Conservation (phyloP, 2,888 invertebrate species). For the Deroplatys truncata region DNA sequence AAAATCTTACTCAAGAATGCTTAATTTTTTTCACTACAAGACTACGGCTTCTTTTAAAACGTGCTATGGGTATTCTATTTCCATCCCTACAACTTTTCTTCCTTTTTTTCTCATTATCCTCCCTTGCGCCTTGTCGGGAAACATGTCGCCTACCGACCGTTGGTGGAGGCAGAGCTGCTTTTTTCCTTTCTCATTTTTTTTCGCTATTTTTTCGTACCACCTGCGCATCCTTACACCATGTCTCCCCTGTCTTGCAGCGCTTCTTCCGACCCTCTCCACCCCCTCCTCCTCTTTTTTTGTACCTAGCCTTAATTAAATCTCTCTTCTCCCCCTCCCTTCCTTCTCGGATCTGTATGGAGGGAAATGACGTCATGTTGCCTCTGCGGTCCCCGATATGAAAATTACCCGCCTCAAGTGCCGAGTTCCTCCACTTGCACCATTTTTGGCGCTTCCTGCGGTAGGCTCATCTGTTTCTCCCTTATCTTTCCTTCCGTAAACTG, state of each 20-base stretch:
- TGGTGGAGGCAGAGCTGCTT: constrained; percentile 12
- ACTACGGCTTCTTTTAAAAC: neutral
- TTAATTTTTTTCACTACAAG: neutral
- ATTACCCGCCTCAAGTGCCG: constrained; percentile 15
- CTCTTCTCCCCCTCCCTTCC: constrained; percentile 16
- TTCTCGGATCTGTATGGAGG: neutral
- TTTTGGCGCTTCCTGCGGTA: neutral
- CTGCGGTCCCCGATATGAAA: constrained; percentile 28
- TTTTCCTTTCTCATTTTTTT: neutral
- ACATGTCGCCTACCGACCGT: constrained; percentile 18
- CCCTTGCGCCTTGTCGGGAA: constrained; percentile 19
- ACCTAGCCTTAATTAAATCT: constrained; percentile 32
- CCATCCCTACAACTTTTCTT: neutral
- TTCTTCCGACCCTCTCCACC: constrained; percentile 13
- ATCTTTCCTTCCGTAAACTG: neutral
- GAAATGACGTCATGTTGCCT: constrained; percentile 25
- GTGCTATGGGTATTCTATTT: neutral
- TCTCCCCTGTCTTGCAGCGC: constrained; percentile 16
- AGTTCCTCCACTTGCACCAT: constrained; percentile 8
- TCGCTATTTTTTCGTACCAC: constrained; percentile 21
- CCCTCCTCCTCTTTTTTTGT: constrained; percentile 25
- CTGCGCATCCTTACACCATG: constrained; percentile 21
- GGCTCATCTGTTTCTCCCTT: neutral
- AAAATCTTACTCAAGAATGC: neutral
- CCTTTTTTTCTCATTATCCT: neutral